Base-by-base conservation (phyloP, 2,113 vertebrate genomes). In the Microtus richardsoni region DNA sequence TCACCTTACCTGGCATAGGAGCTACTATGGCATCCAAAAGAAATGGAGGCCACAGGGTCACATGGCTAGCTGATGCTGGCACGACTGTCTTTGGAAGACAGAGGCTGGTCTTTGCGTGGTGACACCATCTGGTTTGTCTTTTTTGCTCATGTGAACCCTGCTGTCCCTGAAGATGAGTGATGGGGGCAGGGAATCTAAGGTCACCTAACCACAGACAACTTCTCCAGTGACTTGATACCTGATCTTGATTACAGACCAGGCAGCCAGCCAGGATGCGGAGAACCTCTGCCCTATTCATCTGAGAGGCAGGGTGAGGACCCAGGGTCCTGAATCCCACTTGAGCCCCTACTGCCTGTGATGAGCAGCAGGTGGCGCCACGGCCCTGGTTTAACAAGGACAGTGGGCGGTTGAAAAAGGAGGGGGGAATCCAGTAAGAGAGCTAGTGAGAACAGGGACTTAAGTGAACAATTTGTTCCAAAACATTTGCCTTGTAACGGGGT, bases 401-500 rank as follows among this genome's bases (percentile, higher is more conserved):
- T 0, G 91, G 89, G 96, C 93, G 77, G 96, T 95, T 93, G 93
- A 87, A 87, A 77, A 66, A 44, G 93, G 92, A 49, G 94, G 88
- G 60, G 70, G 64, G 92, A 78, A 94, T 93, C 52, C 93, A 92
- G 79, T 66, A 92, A 95, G 97, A 97, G 91, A 97, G 97, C 80
- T 92, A 79, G 97, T 95, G 97, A 98, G 98, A 98, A 98, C 97
- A 96, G 97, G 98, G 96, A 16, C 97, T 96, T 95, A 89, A 96
- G 97, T 97, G 98, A 98, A 98, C 96, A 95, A 97, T 98, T 98
- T 98, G 98, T 98, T 98, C 98, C 98, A 98, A 99, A 99, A 98
- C 98, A 98, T 98, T 98, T 98, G 98, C 98, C 98, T 98, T 97
- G 97, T 97, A 98, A 97, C 92, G 66, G 97, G 98, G 98, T 98